Base-by-base conservation (phyloP, 2,797 vertebrate genomes). In the Manis crassicaudata region DNA sequence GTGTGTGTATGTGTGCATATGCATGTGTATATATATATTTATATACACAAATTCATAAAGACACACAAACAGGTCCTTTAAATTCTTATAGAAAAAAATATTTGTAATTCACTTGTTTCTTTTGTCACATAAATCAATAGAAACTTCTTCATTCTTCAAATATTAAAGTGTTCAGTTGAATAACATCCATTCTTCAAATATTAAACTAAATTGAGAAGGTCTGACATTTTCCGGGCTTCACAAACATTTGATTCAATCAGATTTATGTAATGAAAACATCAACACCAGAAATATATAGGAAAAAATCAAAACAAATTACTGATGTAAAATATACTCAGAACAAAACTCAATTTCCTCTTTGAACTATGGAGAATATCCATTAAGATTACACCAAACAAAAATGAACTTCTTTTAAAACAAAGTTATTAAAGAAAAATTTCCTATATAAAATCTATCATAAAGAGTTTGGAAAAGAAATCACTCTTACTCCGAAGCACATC, bases 141-240 rank as follows among this genome's bases (percentile, higher is more conserved):
- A 90, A 96, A 94, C 8, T 7, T 37, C 81, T n/a, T 46, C 29
- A 92, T 37, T 93, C 37, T 92, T 94, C 72, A 96, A 93, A 54
- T 86, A 80, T 18, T 60, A 73, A 93, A 56, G 32, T 76, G 14
- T 32, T 88, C 29, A 62, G 25, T 0, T 87, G 21, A 88, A 29
- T 52, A 93, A 76, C 35, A 81, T 29, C 62, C 10, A 23, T 82
- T 88, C 75, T 92, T 94, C 54, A 96, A 92, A 35, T 60, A 70
- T 40, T 76, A 73, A 77, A 81, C 13, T 92, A 86, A 91, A 82
- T 40, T 73, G 63, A 95, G 80, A 95, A 1, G 21, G 29, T 1
- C 23, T 80, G 29, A 87, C 70, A 50, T 84, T 95, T 88, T 54
- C 65, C 76, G 84, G 67, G 29, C 35, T 88, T 92, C 32, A 56